phyloP scores from a whole-genome alignment of 1,140 invertebrate genomes.

The Ectropis grisescens region DNA sequence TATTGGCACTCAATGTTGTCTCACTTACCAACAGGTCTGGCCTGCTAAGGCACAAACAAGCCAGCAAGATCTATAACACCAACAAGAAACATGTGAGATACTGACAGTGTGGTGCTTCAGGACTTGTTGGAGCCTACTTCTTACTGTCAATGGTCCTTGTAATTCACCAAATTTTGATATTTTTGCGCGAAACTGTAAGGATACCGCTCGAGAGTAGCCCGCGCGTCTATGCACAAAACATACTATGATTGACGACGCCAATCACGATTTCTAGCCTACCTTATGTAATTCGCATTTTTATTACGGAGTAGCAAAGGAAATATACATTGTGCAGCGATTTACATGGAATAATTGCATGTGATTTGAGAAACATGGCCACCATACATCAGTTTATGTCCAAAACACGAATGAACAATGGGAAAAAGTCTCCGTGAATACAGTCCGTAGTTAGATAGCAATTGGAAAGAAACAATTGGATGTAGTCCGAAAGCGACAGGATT shows the following conservation, averaged over 20 bases:
- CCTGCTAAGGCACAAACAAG: conserved; percentile 78
- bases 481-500: conserved; percentile 51
- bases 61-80: conserved; percentile 77
- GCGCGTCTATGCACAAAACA: conserved; percentile 35
- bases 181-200: conserved; percentile 61
- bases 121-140: conserved; percentile 35
- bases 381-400: conserved; percentile 45
- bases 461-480: conserved; percentile 52
- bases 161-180: conserved; percentile 56
- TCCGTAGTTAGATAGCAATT: conserved; percentile 30
- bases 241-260: conserved; percentile 31
- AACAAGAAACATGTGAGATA: conserved; percentile 58
- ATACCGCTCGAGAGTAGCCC: conserved; percentile 22
- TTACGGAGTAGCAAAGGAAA: conserved; percentile 37
- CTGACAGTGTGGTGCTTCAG: conserved; percentile 52
- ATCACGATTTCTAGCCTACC: conserved; percentile 32
- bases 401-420: conserved; percentile 62
- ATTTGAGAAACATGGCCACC: conserved; percentile 66
- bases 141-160: conserved; percentile 62
- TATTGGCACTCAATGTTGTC: conserved; percentile 45
- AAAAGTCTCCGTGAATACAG: conserved; percentile 36
- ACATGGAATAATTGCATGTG: conserved; percentile 57
- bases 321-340: conserved; percentile 43
- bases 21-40: conserved; percentile 78
- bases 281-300: conserved; percentile 55